These are phyloP conservation scores for Orycteropus afer DNA, from an alignment of 2,113 vertebrate genomes.

Conservation along the genomic window DNA sequence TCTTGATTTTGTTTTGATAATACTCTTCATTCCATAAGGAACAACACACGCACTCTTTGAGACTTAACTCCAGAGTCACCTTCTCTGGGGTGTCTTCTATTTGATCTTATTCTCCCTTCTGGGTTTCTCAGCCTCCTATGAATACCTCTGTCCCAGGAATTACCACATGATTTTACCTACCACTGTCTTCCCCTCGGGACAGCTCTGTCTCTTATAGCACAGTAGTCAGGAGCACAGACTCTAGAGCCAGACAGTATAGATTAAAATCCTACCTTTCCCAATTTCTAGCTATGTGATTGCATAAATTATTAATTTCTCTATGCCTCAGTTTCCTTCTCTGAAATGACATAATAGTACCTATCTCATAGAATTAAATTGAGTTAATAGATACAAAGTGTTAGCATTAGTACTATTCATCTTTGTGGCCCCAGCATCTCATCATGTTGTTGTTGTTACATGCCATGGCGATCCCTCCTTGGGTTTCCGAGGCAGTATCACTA, in stretches of 20 bases:
- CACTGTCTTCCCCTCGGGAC: neutral
- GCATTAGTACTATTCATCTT: neutral
- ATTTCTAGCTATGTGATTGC: neutral
- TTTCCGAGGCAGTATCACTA: no score
- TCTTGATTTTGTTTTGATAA: neutral
- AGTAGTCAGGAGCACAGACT: neutral
- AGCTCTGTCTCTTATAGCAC: neutral
- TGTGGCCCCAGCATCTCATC: neutral
- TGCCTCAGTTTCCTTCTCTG: neutral
- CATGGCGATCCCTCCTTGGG: no score
- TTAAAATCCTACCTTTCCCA: neutral
- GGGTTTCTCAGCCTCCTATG: conserved; percentile 16
- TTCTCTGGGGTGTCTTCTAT: neutral
- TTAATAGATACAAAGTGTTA: neutral
- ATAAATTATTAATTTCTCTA: neutral
- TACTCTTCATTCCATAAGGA: neutral
- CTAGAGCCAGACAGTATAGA: neutral
- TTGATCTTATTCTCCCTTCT: conserved; percentile 63
- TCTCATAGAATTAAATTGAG: neutral
- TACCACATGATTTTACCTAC: conserved; percentile 23
- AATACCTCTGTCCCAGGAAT: conserved; percentile 1
- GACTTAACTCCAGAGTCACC: conserved; percentile 21
- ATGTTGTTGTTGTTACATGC: no score
- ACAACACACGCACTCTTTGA: neutral
- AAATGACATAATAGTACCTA: neutral